Base-by-base conservation (phyloP, 2,113 vertebrate species). In the Centrocercus urophasianus region DNA sequence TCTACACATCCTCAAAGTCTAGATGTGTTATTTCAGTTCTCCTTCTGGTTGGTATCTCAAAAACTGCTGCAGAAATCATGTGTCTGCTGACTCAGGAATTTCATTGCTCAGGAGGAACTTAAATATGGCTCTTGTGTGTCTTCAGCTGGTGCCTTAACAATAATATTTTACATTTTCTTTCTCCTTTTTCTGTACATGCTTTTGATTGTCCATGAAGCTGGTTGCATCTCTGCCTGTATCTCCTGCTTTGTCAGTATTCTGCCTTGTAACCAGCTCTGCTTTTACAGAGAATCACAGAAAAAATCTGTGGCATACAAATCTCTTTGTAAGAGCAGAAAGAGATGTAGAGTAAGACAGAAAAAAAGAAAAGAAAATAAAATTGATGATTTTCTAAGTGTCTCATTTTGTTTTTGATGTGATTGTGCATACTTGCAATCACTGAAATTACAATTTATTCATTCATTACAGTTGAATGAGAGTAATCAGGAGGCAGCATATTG, bases 391-490 rank as follows among this genome's bases (percentile, higher is more conserved):
- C 61, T 69, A 71, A 95, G 89, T 93, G 64, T 83, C 85, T 95
- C 91, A 95, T 95, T 93, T 93, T 95, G 75, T 2, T 81, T 96
- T 89, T 73, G 76, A 73, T 93, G 79, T 20, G 78, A 91, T 88
- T 45, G 42, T 81, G 60, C 78, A 90, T 93, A 70, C 7, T 5
- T 92, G 38, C 73, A 85, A 93, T 90, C 88, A 96, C 67, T 83
- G 91, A 93, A 96, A 95, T 95, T 92, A 84, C 88, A 88, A 94
- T 93, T 96, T 95, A 95, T 94, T 96, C 94, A 82, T 88, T 88
- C 74, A 83, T 96, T 90, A 90, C 87, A 56, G 43, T 50, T 91
- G 85, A 95, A 95, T 92, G 79, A 84, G 87, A 82, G 89, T 96
- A 94, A 96, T 96, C 93, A 97, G 76, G 59, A 93, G 83, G 85